Evolutionary conservation across 2,797 vertebrate genomes (phyloP), one percentile per base, ranked within the genome.

Genomic region (Premnoplex brunnescens): DNA sequence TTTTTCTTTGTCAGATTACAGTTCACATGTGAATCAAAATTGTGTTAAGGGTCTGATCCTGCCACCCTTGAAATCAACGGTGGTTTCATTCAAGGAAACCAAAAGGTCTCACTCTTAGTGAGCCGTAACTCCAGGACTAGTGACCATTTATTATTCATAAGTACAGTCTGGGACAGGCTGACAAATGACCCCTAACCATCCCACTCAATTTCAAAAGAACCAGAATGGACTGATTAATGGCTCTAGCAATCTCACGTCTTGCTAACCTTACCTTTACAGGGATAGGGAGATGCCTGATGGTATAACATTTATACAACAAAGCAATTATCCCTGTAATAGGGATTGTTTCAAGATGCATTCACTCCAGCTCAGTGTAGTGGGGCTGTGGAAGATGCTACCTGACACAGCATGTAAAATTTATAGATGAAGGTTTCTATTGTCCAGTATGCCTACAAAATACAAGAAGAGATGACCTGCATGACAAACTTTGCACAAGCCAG

Each of bases 141-240:
- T 62, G 72, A 68, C 79, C 56, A 55, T 88, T 90, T 88, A 62
- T 96, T 93, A 87, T 82, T 93, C 79, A 88, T 77, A 85, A 89
- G 51, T 66, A 82, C 51, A 91, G 67, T 28, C 78, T 41, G 21
- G 75, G 85, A 93, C 32, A 89, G 85, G 58, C 76, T 83, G 86
- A 93, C 77, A 76, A 93, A 95, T 69, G 83, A 63, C 72, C 83
- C 69, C 56, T 39, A 83, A 66, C 64, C 54, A 92, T 76, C 69
- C 60, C 74, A 77, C 64, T 80, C 64, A 8, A 30, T 94, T 94
- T 93, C 76, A 59, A 55, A 87, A 62, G 69, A 83, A 81, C 44
- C 6, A 27, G 86, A 80, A 49, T 5, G 36, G 60, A 46, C 80
- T 80, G 69, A 86, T 91, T 76, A 76, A 93, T 77, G 60, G 52